Base-by-base conservation (phyloP, 1,140 invertebrate species). In the Sycophaga agraensis region DNA sequence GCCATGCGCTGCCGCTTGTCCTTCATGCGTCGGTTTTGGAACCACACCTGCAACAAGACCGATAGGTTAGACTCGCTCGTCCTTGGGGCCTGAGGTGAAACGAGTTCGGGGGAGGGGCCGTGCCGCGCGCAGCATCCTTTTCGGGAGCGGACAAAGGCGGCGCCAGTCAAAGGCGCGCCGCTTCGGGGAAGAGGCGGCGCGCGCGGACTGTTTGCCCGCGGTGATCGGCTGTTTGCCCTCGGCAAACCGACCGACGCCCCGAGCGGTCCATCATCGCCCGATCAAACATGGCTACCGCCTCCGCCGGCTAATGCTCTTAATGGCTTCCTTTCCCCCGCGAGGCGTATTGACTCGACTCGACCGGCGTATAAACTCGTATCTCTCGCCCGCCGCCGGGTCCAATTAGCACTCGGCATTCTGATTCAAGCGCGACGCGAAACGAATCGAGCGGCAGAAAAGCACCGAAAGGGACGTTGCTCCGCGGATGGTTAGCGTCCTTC, bases 1-100 rank as follows among this genome's bases (percentile, higher is more conserved):
- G 95, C 92, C 78, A 97, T 89, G 8, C 94, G 80, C 74, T 99
- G 96, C 0, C 96, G 84, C 70, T 98, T 99, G 81, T 98, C 95
- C 75, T 99, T 99, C 97, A 99, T 99, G n/a, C 97, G 84, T 12
- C 97, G 86, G 72, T 99, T 99, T 86, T 99, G 97, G 75, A 99
- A 99, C 97, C 97, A 99, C 3, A 99, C 95, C 93, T 96, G 82
- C 1, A 70, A 28, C 14, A 60, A 49, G 4, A 22, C 19, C 14
- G 24, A 40, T 40, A 39, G n/a, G 31, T 39, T 53, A 21, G 26
- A n/a, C 12, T 3, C 4, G n/a, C n/a, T n/a, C n/a, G n/a, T n/a
- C n/a, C n/a, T n/a, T n/a, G n/a, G n/a, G n/a, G n/a, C n/a, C n/a
- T n/a, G n/a, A n/a, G n/a, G n/a, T n/a, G n/a, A n/a, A n/a, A n/a